Evolutionary conservation across 2,113 vertebrate species (phyloP).

Genomic region (Misgurnus anguillicaudatus): DNA sequence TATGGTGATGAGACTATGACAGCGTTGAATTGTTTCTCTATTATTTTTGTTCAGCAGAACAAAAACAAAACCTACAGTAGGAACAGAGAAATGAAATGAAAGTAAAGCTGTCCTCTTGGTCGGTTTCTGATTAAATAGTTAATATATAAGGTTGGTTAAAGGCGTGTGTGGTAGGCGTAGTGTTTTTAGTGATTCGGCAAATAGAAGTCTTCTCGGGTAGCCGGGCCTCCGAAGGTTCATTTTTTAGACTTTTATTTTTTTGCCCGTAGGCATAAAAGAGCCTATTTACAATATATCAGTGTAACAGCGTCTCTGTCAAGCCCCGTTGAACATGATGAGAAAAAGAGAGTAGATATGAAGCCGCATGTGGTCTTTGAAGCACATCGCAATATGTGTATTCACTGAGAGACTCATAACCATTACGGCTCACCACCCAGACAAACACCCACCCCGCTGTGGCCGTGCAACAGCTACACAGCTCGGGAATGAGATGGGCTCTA

Average conservation of each 20-base stretch:
- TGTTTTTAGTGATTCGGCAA: conserved; percentile 58
- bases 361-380: conserved; percentile 35
- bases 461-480: conserved; percentile 66
- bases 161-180: conserved; percentile 59
- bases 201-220: conserved; percentile 54
- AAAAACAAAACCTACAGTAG: conserved; percentile 3
- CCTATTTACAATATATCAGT: conserved; percentile 33
- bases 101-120: conserved; percentile 50
- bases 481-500: conserved; percentile 65
- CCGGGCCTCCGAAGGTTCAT: conserved; percentile 17
- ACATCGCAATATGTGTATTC: conserved; percentile 30
- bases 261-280: not conserved
- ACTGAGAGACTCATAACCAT: conserved; percentile 1
- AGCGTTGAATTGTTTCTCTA: conserved; percentile 33
- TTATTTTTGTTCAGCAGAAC: conserved; percentile 49
- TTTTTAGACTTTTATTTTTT: not conserved
- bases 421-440: not conserved
- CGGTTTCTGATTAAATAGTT: conserved; percentile 65
- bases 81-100: conserved; percentile 9
- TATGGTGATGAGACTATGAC: conserved; percentile 43
- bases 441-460: conserved; percentile 62
- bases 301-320: conserved; percentile 29
- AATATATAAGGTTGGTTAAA: conserved; percentile 67
- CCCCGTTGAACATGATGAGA: conserved; percentile 40
- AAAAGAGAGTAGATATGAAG: conserved; percentile 36